phyloP scores from a whole-genome alignment of 2,113 vertebrate species.

The Cettia cetti region DNA sequence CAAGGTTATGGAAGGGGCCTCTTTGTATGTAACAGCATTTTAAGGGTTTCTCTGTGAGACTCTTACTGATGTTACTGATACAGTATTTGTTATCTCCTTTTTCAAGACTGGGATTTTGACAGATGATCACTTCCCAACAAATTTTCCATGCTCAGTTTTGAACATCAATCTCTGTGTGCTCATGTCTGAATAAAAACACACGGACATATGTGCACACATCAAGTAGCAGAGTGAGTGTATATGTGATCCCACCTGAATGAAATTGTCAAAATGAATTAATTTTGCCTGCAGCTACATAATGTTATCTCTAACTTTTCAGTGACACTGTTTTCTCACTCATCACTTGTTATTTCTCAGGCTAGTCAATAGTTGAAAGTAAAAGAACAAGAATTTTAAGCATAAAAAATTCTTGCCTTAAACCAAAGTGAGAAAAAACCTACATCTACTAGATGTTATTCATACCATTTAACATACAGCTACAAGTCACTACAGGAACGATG shows the following conservation, averaged over 20 bases:
- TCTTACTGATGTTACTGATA: not conserved
- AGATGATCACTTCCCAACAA: not conserved
- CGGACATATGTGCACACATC: not conserved
- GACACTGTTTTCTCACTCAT: not conserved
- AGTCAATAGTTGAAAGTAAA: not conserved
- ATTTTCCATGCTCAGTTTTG: not conserved
- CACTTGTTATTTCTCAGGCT: not conserved
- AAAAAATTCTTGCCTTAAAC: not conserved
- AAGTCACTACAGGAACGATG: not conserved
- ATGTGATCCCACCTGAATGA: not conserved
- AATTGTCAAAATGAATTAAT: constrained; percentile 41
- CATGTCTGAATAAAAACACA: not conserved
- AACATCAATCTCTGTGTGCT: not conserved
- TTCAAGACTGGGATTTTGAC: not conserved
- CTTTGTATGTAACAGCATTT: not conserved
- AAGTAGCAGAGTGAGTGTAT: not conserved
- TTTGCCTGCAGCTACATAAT: not conserved
- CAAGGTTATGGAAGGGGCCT: not conserved
- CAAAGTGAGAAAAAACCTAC: not conserved
- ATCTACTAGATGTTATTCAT: not conserved
- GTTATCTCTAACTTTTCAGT: constrained; percentile 6
- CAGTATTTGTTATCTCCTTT: not conserved
- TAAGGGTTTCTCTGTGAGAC: not conserved
- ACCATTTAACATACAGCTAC: not conserved
- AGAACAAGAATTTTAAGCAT: not conserved